A percentile compares a stretch with the other conserved stretches of the same genome.
phyloP scores from a whole-genome alignment of 2,888 invertebrate species.

The Drosophila hamatofila region DNA sequence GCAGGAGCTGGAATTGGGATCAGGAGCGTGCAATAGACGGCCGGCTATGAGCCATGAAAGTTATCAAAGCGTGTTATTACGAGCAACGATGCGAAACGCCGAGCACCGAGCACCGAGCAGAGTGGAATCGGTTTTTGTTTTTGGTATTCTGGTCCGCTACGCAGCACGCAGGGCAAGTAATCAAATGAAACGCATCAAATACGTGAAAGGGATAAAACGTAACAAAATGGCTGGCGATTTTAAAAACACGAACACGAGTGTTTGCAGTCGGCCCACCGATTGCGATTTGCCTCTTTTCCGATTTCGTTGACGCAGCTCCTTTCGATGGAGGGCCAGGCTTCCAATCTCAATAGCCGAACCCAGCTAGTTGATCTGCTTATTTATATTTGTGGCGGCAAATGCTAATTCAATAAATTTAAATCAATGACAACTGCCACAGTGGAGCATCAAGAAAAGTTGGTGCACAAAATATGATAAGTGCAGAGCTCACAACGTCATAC shows the following conservation, averaged over 20 bases:
- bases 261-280: conserved; percentile 30
- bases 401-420: conserved; percentile 64
- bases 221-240: conserved; percentile 73
- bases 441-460: conserved; percentile 4
- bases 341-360: conserved; percentile 18
- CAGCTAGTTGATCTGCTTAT: conserved; percentile 36
- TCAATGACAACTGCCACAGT: conserved; percentile 52
- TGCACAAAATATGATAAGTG: neutral
- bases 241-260: conserved; percentile 42
- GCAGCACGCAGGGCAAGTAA: conserved; percentile 70
- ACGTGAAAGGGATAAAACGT: conserved; percentile 70
- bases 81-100: conserved; percentile 71
- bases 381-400: conserved; percentile 45
- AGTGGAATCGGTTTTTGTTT: conserved; percentile 59
- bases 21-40: conserved; percentile 75
- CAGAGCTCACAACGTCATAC: neutral
- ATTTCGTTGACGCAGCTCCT: conserved; percentile 62
- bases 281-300: conserved; percentile 21
- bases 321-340: conserved; percentile 17
- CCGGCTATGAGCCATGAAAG: conserved; percentile 82
- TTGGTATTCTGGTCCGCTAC: conserved; percentile 22
- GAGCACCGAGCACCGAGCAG: conserved; percentile 37
- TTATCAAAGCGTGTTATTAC: conserved; percentile 85
- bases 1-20: conserved; percentile 18
- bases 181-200: conserved; percentile 80